Percentiles rank a stretch among this genome's conserved stretches.
phyloP scores from a whole-genome alignment of 2,113 vertebrate genomes.

The Ageneiosus marmoratus region DNA sequence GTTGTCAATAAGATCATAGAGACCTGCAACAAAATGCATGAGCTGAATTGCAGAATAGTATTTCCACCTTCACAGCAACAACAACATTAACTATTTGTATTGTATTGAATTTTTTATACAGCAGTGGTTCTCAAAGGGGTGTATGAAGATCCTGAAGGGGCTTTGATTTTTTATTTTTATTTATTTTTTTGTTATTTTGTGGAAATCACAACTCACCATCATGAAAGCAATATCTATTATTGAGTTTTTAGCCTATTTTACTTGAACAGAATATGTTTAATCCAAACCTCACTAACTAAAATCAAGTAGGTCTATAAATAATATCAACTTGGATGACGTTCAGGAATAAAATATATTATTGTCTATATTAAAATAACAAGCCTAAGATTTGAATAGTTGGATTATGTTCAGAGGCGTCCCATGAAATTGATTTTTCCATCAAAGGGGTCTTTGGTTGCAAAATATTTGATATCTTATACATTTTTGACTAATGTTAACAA shows the following conservation, averaged over 20 bases:
- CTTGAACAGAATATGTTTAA: background rate
- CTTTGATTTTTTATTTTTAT: background rate
- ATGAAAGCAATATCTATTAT: background rate
- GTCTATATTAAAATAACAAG: background rate
- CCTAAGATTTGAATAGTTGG: background rate
- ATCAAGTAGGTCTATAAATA: no score
- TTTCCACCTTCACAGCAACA: background rate
- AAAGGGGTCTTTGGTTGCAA: background rate
- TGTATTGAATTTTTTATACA: background rate
- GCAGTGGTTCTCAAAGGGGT: background rate
- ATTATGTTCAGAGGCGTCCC: background rate
- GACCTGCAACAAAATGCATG: background rate
- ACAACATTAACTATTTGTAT: background rate
- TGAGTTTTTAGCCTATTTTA: background rate
- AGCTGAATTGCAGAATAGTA: background rate
- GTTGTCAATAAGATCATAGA: background rate
- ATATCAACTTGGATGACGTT: background rate
- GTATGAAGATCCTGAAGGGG: background rate
- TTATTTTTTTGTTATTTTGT: background rate
- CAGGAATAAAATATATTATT: background rate
- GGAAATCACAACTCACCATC: background rate
- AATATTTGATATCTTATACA: background rate
- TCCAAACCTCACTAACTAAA: background rate
- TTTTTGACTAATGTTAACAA: background rate
- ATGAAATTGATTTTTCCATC: background rate